phyloP scores from a whole-genome alignment of 2,888 invertebrate genomes.

The Eubasilissa splendida region DNA sequence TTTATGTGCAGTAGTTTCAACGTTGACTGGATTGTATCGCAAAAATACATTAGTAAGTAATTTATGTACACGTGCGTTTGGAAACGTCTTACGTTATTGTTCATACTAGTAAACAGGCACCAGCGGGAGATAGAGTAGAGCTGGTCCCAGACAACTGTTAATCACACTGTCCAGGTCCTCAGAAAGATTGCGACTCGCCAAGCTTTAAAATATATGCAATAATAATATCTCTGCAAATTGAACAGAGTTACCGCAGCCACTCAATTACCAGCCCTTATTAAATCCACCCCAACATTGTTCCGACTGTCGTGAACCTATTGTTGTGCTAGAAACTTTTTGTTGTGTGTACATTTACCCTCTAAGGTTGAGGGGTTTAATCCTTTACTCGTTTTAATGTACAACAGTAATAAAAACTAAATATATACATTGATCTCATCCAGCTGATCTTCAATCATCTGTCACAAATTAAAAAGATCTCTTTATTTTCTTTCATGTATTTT shows the following conservation, averaged over 20 bases:
- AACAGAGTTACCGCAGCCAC: slow-evolving; percentile 8
- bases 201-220: no score
- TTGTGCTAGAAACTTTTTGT: slow-evolving; percentile 2
- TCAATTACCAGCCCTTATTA: slow-evolving; percentile 13
- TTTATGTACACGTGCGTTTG: no score
- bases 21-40: no score
- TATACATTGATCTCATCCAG: background rate
- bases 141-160: background rate
- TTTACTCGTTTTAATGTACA: background rate
- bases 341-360: background rate
- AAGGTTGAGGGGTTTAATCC: slow-evolving; percentile 5
- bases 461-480: no score
- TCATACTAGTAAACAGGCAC: background rate
- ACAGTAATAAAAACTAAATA: slow-evolving; percentile 15
- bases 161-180: background rate
- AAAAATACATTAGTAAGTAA: no score
- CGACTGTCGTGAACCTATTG: background rate
- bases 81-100: no score
- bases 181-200: no score
- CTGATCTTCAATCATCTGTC: no score
- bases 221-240: background rate
- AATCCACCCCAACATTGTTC: slow-evolving; percentile 7
- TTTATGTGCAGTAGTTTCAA: no score
- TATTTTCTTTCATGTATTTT: no score
- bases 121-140: background rate